Base-by-base conservation (phyloP, 2,113 vertebrate species). In the Pelusios castaneus region DNA sequence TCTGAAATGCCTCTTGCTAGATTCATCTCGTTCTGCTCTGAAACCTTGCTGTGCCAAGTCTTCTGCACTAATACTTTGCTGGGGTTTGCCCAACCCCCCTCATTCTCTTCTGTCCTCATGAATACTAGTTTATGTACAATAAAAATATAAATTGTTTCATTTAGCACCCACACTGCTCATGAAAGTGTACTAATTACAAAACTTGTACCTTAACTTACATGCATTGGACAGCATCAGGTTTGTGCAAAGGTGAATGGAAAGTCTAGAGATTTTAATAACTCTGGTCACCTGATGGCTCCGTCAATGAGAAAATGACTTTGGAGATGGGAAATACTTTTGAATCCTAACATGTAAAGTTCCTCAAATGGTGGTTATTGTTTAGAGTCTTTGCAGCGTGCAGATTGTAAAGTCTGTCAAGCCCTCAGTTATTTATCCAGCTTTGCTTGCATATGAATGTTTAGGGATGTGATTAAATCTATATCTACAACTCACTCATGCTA, bases 181-280 rank as follows among this genome's bases (percentile, higher is more conserved):
- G 41, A 75, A 24, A 22, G 34, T 73, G 6, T 38, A 24, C 12
- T 27, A 45, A 29, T 76, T 25, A 43, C 73, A 76, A 45, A 45
- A 45, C 21, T 27, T 27, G 34, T 38, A 76, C 4, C 38, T 24
- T 29, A 6, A 55, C 4, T 27, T 89, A 8, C 63, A 0, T 2
- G 4, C 10, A 0, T 85, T 76, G 0, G 0, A 5, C 31, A 1
- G 73, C 24, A 14, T 60, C 6, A 1, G 67, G 14, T 84, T 25
- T 27, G 12, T 21, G 43, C 56, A 45, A 13, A 5, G 29, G 0
- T 78, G 16, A 90, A 16, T 70, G 34, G 38, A 75, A 70, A 21
- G 22, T 67, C 0, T 34, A 63, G 55, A 21, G 41, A 11, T 38
- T 79, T 82, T 0, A 56, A 16, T 38, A 45, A 6, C 8, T 5